Evolutionary conservation across 2,797 vertebrate species (phyloP), one percentile per base, ranked within the genome.

Genomic region (Pagetopsis macropterus): DNA sequence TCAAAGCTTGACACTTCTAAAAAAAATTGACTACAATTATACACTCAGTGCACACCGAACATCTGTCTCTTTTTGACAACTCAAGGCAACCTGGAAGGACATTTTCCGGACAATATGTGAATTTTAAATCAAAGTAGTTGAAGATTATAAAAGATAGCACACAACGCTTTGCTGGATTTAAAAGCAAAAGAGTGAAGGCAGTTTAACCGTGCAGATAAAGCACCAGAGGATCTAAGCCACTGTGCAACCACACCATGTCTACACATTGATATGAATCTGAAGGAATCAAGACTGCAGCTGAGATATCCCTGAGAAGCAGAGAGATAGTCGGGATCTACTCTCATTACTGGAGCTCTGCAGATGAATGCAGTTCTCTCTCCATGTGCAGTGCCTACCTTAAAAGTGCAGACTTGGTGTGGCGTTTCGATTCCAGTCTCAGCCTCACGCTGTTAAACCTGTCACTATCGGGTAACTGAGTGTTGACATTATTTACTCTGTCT

Each of bases 211-310:
- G 70, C 62, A 80, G 74, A 87, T 87, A 81, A 87, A 88, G 60
- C 72, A 70, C 76, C 64, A 62, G 61, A 78, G 49, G 84, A 92
- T 93, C 83, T 88, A 91, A 92, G 84, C 65, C 83, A 71, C 56
- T 43, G 64, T 54, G 71, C 78, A 44, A 51, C 61, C 76, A 68
- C 76, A 70, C 63, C 60, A 49, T 23, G 65, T 89, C 79, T 85
- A 75, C 82, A 48, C 54, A 10, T 67, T 89, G 84, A 89, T 87
- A 68, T 78, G 83, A 84, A 91, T 90, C 87, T 85, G 51, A 74
- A 83, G 65, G 67, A 86, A 88, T 82, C 85, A 82, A 79, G 82
- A 78, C 75, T 19, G 64, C 1, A 70, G 61, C 78, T 46, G 70
- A 67, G 75, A 83, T 88, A 81, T 81, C 79, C 48, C 63, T 46